Percentiles rank a stretch among this genome's conserved stretches.
Evolutionary conservation across 2,888 invertebrate genomes (phyloP).

Genomic region (Atherix ibis): DNA sequence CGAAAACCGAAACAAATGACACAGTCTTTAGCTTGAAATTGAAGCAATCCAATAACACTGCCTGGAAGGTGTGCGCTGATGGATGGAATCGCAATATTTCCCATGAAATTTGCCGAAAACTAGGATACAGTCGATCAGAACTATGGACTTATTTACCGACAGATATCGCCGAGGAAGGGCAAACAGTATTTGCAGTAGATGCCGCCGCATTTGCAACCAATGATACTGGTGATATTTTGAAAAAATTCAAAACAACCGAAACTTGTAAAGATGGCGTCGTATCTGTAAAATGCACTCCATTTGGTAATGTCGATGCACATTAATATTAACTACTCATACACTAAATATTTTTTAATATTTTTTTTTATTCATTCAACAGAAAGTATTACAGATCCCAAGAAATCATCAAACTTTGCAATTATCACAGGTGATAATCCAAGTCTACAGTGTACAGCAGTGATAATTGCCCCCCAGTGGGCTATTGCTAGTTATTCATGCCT

Average conservation of each 20-base stretch:
- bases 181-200: no score
- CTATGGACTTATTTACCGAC: constrained; percentile 12
- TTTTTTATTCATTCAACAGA: constrained; percentile 1
- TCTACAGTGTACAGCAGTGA: constrained; percentile 35
- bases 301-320: no score
- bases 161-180: no score
- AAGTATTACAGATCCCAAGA: constrained; percentile 8
- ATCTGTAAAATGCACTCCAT: constrained; percentile 40
- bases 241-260: constrained; percentile 32
- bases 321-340: no score
- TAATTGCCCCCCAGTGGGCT: constrained; percentile 35
- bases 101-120: constrained; percentile 36
- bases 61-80: constrained; percentile 34
- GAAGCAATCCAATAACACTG: constrained; percentile 13
- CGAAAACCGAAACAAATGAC: constrained; percentile 2
- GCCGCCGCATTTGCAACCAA: no score
- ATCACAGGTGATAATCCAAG: constrained; percentile 32
- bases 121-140: constrained; percentile 37
- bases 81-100: constrained; percentile 38
- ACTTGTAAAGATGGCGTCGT: constrained; percentile 33
- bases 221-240: constrained; percentile 4
- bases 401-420: constrained; percentile 23
- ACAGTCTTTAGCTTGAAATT: constrained; percentile 11
- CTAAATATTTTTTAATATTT: no score
- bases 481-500: constrained; percentile 36